Evolutionary conservation across 2,888 invertebrate genomes (phyloP), one percentile per base, ranked within the genome.

Genomic region (Drosophila mulleri): DNA sequence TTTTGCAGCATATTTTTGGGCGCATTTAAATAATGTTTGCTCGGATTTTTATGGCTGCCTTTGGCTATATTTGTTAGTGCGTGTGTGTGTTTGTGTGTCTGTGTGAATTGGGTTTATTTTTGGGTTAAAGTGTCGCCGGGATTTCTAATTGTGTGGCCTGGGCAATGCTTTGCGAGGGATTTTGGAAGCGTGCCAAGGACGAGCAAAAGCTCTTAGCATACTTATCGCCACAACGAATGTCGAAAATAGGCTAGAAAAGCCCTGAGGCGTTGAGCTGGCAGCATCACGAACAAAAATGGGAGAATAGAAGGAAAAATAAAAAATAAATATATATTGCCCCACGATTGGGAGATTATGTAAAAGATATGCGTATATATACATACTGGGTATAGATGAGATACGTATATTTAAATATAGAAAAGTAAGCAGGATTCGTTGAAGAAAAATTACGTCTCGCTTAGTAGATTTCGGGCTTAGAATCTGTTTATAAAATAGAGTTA

Each of bases 1-100:
- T 65, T 65, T 67, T 62, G 50, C 59, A 79, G 72, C 84, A 85
- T 81, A 83, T 86, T 86, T 79, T 72, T 47, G 76, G 79, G 68
- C 53, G 69, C 80, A 83, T 83, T 83, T 83, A 85, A 83, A 83
- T 83, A 82, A 83, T 86, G 82, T 82, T 82, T 77, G 75, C 79
- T 72, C 60, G 67, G 77, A 80, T 79, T 81, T 79, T 78, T 72
- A 80, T 75, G 79, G 77, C 65, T 80, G 68, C 64, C 65, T 73
- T 53, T 58, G 72, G 78, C 57, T 65, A 64, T 72, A 50, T 67
- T 26, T 48, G 50, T 54, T 20, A 16, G 39, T 37, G 32, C 41
- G 9, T 44, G 26, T 35, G n/a, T 41, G 16, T 42, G 35, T 29
- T 11, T 61, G 45, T 52, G 39, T 56, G 52, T 50, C 48, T 56